Evolutionary conservation across 2,113 vertebrate genomes (phyloP).

Genomic region (Climacteris rufus): DNA sequence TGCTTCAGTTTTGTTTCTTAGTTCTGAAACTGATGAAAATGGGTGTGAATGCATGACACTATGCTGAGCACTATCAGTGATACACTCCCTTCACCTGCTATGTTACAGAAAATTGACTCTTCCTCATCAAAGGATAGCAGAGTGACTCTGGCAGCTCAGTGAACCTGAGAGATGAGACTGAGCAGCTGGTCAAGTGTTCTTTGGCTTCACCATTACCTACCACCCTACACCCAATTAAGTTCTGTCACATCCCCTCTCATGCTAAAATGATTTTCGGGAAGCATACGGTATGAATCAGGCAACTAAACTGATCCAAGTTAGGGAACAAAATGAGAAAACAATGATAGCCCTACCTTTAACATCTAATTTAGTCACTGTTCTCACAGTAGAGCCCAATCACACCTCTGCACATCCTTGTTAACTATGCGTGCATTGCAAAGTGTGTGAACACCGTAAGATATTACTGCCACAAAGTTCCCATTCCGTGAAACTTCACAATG

Average conservation of each 20-base stretch:
- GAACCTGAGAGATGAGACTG: background rate
- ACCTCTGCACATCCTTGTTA: background rate
- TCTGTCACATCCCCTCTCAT: background rate
- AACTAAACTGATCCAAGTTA: background rate
- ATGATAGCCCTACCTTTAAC: background rate
- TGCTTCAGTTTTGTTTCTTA: background rate
- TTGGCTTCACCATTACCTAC: background rate
- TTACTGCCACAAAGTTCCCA: background rate
- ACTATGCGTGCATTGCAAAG: background rate
- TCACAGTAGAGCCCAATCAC: background rate
- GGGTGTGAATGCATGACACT: background rate
- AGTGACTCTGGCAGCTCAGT: background rate
- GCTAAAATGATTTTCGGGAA: background rate
- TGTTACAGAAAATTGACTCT: background rate
- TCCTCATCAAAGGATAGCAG: background rate
- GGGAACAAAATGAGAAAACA: background rate
- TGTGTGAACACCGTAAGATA: rapidly evolving
- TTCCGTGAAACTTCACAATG: background rate
- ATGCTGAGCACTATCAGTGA: background rate
- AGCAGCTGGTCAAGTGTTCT: background rate
- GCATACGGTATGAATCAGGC: background rate
- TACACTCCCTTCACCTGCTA: background rate
- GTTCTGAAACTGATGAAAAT: background rate
- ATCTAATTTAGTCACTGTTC: background rate
- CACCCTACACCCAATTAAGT: background rate